These are phyloP conservation scores for Oppia nitens DNA, from an alignment of 1,140 invertebrate genomes.

Conservation along the genomic window DNA sequence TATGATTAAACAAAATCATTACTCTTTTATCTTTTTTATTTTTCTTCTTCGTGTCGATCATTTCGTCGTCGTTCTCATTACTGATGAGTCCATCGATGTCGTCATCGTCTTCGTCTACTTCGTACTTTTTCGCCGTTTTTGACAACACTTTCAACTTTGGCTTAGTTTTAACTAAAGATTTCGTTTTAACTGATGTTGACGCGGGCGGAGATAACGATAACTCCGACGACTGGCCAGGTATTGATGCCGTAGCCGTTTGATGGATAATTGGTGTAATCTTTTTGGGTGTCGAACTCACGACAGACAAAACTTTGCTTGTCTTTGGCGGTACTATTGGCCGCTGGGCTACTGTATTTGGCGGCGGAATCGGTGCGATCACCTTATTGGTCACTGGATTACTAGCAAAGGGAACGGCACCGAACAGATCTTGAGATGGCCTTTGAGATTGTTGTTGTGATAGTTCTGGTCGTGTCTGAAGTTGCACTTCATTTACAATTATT, in stretches of 20 bases:
- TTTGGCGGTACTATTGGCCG: background rate
- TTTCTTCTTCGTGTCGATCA: background rate
- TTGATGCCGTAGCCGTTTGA: background rate
- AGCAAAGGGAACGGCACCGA: background rate
- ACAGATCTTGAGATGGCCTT: background rate
- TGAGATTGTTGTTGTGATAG: background rate
- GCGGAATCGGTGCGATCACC: background rate
- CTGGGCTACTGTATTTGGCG: background rate
- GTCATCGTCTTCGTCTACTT: constrained; percentile 17
- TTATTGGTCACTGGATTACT: background rate
- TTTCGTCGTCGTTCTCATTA: background rate
- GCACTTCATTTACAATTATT: background rate
- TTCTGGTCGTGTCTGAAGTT: background rate
- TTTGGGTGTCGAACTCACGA: background rate
- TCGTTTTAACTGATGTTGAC: background rate
- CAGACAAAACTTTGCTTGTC: background rate
- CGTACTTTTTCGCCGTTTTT: constrained; percentile 14
- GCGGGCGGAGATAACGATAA: background rate
- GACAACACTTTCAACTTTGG: constrained; percentile 8
- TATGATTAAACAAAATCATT: background rate
- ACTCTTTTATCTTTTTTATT: constrained; percentile 15
- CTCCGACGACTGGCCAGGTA: too few relatives aligned
- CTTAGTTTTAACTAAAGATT: background rate
- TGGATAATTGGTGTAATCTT: background rate
- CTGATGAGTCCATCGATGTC: constrained; percentile 14